These are phyloP conservation scores for Campaea margaritaria DNA, from an alignment of 2,888 invertebrate species.

Conservation along the genomic window DNA sequence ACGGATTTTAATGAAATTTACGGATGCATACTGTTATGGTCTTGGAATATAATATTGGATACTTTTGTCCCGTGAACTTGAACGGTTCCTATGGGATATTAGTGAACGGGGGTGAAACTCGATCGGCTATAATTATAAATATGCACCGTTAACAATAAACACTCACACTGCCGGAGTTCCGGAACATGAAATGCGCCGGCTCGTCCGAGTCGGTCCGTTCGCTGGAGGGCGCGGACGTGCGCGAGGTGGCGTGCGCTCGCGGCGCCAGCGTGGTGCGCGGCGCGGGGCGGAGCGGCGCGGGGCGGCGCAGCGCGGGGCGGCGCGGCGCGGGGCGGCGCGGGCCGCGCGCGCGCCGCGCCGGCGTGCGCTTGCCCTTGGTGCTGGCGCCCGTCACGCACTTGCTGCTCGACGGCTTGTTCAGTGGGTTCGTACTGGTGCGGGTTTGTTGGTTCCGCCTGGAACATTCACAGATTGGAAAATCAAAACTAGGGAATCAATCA, in stretches of 20 bases:
- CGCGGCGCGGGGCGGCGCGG: conserved; percentile 48
- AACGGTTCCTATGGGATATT: too few relatives aligned
- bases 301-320: conserved; percentile 53
- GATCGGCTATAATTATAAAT: too few relatives aligned
- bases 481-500: too few relatives aligned
- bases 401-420: conserved; percentile 53
- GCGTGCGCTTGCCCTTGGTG: conserved; percentile 53
- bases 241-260: conserved; percentile 44
- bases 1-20: too few relatives aligned
- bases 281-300: conserved; percentile 46
- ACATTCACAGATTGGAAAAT: neutral
- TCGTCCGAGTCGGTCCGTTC: conserved; percentile 79
- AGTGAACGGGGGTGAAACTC: too few relatives aligned
- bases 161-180: conserved; percentile 63
- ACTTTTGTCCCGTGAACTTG: too few relatives aligned
- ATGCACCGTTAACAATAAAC: too few relatives aligned
- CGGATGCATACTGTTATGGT: too few relatives aligned
- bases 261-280: conserved; percentile 35
- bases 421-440: conserved; percentile 42
- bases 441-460: conserved; percentile 69
- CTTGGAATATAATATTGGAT: too few relatives aligned
- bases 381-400: conserved; percentile 47
- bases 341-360: conserved; percentile 53
- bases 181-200: conserved; percentile 61
- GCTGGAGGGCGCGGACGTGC: conserved; percentile 71